These are phyloP conservation scores for Salvelinus sp. DNA, from an alignment of 2,113 vertebrate genomes.

Conservation along the genomic window DNA sequence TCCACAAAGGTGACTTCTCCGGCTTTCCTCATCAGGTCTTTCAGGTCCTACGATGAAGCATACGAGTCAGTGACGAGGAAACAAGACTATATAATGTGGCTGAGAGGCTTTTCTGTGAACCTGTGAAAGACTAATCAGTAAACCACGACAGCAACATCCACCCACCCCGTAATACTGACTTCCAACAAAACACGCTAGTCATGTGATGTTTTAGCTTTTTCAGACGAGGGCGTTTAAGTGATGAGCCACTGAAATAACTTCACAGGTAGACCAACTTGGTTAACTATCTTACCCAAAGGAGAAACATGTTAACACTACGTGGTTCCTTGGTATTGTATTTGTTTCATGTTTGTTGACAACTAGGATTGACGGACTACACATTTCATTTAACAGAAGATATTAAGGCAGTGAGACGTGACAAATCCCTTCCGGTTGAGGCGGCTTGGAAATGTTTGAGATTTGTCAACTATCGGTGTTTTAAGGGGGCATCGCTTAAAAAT, in stretches of 20 bases:
- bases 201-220: conserved; percentile 49
- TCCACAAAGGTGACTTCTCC: conserved; percentile 94
- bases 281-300: conserved; percentile 44
- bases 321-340: conserved; percentile 4
- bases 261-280: conserved; percentile 61
- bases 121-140: conserved; percentile 51
- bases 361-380: not conserved
- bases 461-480: not conserved
- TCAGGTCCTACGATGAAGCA: conserved; percentile 83
- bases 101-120: conserved; percentile 61
- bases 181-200: conserved; percentile 43
- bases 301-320: conserved; percentile 24
- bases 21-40: conserved; percentile 93
- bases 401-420: not conserved
- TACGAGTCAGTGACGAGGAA: conserved; percentile 30
- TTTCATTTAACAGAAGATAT: not conserved
- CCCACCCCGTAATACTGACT: conserved; percentile 80
- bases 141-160: conserved; percentile 54
- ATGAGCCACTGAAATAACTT: conserved; percentile 41
- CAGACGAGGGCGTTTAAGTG: conserved; percentile 44
- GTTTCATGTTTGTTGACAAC: not conserved
- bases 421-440: not conserved
- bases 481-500: not conserved
- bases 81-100: not conserved
- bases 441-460: not conserved